Percentiles rank a stretch among this genome's conserved stretches.
phyloP scores from a whole-genome alignment of 2,797 vertebrate genomes.

The Lemur catta region DNA sequence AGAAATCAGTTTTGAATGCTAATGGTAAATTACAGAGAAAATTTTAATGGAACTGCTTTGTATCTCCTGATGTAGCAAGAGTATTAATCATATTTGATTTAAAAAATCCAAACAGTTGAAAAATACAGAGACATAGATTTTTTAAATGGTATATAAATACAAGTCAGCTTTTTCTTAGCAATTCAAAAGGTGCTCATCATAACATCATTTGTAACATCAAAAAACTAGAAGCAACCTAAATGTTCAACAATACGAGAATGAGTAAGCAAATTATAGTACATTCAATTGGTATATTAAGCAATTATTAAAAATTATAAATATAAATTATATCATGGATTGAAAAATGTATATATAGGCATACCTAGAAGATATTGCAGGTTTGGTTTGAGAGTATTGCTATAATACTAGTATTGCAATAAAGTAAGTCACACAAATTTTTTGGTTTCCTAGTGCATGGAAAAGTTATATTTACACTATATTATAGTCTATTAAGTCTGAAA shows the following conservation, averaged over 20 bases:
- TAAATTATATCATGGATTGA: background rate
- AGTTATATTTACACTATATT: background rate
- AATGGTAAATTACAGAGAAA: constrained; percentile 70
- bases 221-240: background rate
- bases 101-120: constrained; percentile 61
- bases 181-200: constrained; percentile 34
- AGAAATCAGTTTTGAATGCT: constrained; percentile 72
- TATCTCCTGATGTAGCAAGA: constrained; percentile 51
- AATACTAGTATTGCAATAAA: background rate
- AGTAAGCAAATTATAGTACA: background rate
- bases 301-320: constrained; percentile 6
- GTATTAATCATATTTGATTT: constrained; percentile 59
- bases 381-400: background rate
- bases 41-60: constrained; percentile 57
- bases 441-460: background rate
- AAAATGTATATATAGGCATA: background rate
- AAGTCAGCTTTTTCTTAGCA: constrained; percentile 50
- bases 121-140: constrained; percentile 46
- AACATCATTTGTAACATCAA: constrained; percentile 32
- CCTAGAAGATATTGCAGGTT: background rate
- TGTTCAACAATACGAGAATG: background rate
- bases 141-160: constrained; percentile 50
- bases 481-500: background rate
- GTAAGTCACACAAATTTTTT: background rate
- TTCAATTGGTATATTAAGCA: background rate